Conservation (phyloP, 2,888 invertebrate genomes). For the Diaperis boleti region DNA sequence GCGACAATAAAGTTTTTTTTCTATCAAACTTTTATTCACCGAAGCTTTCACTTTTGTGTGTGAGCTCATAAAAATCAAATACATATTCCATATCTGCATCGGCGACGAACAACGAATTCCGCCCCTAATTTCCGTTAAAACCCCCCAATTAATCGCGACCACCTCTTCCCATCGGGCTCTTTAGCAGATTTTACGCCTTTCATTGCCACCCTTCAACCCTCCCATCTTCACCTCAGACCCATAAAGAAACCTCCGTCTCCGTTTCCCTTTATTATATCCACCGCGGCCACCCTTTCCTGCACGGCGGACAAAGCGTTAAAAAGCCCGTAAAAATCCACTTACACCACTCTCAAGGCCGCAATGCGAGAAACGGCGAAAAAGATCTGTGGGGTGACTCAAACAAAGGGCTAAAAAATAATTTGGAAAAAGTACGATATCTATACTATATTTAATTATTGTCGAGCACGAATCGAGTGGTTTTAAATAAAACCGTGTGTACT, state of each 20-base stretch:
- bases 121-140: slow-evolving; percentile 6
- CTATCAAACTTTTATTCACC: too few species aligned
- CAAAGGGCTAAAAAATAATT: too few species aligned
- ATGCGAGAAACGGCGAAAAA: neutral
- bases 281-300: slow-evolving; percentile 2
- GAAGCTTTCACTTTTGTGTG: too few species aligned
- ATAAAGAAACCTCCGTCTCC: neutral
- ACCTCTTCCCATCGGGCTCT: neutral
- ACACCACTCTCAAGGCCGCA: neutral
- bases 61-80: too few species aligned
- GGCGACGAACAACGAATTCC: neutral
- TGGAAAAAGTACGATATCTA: too few species aligned
- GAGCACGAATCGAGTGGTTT: too few species aligned
- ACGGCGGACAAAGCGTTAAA: neutral
- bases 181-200: slow-evolving; percentile 7
- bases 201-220: slow-evolving; percentile 1
- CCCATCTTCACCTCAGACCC: slow-evolving; percentile 3
- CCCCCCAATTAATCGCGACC: neutral
- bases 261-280: slow-evolving; percentile 1
- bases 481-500: too few species aligned
- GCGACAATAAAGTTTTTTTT: too few species aligned
- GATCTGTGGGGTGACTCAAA: too few species aligned
- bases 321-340: slow-evolving; percentile 6
- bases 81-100: too few species aligned
- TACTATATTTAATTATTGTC: too few species aligned